phyloP scores from a whole-genome alignment of 2,113 vertebrate species.

The Gallinago paraguaiae region DNA sequence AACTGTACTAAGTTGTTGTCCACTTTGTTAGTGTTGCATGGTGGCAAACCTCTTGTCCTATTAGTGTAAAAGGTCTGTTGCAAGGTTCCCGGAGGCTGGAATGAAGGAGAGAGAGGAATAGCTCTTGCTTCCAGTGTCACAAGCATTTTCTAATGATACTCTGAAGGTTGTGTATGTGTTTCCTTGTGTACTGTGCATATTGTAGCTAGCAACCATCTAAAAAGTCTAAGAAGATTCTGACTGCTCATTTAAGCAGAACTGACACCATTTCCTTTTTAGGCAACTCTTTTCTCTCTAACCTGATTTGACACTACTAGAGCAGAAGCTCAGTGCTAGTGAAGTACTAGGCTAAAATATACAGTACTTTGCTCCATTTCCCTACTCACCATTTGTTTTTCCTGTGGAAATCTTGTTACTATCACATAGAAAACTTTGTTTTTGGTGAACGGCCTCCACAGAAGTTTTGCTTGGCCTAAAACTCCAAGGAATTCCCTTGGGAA shows the following conservation, averaged over 20 bases:
- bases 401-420: background rate
- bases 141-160: background rate
- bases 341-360: background rate
- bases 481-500: background rate
- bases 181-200: background rate
- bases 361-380: background rate
- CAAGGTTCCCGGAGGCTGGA: background rate
- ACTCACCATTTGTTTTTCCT: fast-evolving
- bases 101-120: background rate
- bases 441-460: background rate
- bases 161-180: background rate
- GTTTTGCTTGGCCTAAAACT: background rate
- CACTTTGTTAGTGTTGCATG: background rate
- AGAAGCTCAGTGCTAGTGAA: background rate
- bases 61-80: background rate
- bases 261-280: background rate
- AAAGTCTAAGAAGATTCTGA: background rate
- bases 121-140: background rate
- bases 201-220: background rate
- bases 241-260: background rate
- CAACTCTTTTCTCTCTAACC: background rate
- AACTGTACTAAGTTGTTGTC: background rate
- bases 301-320: background rate
- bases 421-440: fast-evolving
- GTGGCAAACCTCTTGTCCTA: background rate